Conservation (phyloP, 1,140 invertebrate genomes). For the Drosophila pruinosa region DNA sequence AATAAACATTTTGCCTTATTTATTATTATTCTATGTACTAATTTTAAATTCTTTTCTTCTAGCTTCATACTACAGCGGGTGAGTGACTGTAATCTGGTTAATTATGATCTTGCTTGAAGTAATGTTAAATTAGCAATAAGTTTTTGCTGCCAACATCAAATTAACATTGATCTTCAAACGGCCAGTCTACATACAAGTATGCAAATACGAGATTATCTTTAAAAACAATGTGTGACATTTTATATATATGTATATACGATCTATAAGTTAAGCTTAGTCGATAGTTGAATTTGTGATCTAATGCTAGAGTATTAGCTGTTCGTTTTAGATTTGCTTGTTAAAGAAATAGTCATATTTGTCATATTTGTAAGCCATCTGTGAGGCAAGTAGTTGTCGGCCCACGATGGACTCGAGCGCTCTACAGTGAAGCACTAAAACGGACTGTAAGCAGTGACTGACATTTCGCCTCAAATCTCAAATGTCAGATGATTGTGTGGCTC, state of each 20-base stretch:
- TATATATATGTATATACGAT: too few species aligned
- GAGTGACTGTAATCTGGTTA: background rate
- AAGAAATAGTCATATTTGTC: conserved; percentile 28
- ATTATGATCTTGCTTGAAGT: background rate
- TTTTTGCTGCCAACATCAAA: too few species aligned
- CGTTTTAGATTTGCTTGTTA: background rate
- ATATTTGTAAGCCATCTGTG: conserved; percentile 32
- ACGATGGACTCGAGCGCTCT: conserved; percentile 55
- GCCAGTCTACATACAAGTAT: too few species aligned
- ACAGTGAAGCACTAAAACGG: conserved; percentile 49
- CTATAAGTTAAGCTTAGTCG: too few species aligned
- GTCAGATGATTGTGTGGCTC: conserved; percentile 38
- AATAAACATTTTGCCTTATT: background rate
- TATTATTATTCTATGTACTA: background rate
- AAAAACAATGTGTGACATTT: background rate
- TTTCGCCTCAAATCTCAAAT: conserved; percentile 77
- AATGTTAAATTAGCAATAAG: too few species aligned
- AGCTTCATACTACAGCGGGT: background rate
- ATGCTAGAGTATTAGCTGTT: conserved; percentile 10
- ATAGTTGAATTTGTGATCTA: too few species aligned
- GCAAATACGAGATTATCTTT: background rate
- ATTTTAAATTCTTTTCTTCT: background rate
- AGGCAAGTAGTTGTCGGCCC: conserved; percentile 17
- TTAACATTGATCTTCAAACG: background rate
- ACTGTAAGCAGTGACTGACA: conserved; percentile 66